These are phyloP conservation scores for Drosophila nigromelanica DNA, from an alignment of 1,140 invertebrate species.

Conservation along the genomic window DNA sequence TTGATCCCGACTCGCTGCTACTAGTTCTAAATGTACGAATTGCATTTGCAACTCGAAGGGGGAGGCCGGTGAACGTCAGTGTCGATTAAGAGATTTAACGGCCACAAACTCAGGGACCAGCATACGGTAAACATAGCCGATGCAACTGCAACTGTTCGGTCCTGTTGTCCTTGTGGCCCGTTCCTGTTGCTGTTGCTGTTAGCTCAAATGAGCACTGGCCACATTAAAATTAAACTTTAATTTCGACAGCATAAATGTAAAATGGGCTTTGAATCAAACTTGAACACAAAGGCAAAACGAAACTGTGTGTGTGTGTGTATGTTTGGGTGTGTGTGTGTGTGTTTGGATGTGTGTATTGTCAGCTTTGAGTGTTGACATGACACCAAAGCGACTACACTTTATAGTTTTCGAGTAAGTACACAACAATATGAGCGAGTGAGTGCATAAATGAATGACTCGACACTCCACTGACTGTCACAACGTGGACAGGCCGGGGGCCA, in stretches of 20 bases:
- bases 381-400: conserved; percentile 59
- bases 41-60: conserved; percentile 50
- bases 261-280: conserved; percentile 42
- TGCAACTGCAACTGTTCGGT: background rate
- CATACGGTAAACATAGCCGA: conserved; percentile 28
- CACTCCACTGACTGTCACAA: conserved; percentile 27
- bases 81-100: conserved; percentile 79
- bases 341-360: background rate
- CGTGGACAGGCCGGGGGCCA: background rate
- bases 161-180: background rate
- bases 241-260: conserved; percentile 35
- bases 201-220: conserved; percentile 15
- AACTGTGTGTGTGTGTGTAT: background rate
- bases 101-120: background rate
- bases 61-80: conserved; percentile 60
- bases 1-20: background rate
- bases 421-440: conserved; percentile 58
- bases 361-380: conserved; percentile 48
- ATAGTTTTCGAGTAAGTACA: conserved; percentile 63
- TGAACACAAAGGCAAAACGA: background rate
- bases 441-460: conserved; percentile 69
- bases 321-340: conserved; percentile 2
- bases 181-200: background rate
- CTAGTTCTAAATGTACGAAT: conserved; percentile 59
- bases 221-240: conserved; percentile 61